phyloP scores from a whole-genome alignment of 2,113 vertebrate genomes.

The Aspidoscelis tigris region DNA sequence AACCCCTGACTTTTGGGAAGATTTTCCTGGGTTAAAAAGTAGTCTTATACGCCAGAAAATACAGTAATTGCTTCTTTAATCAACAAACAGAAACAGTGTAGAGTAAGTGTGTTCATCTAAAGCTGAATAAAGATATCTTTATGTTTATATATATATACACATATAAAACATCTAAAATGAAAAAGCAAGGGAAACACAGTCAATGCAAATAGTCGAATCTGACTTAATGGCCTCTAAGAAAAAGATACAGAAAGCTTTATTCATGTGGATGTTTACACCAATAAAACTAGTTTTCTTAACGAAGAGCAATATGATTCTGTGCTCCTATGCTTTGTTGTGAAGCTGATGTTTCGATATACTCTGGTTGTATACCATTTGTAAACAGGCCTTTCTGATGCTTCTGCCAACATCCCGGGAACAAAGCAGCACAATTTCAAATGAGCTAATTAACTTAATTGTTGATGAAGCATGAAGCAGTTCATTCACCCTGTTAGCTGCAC shows the following conservation, averaged over 20 bases:
- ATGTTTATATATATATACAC: too few species aligned
- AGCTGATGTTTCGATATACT: conserved; percentile 86
- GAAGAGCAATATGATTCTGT: conserved; percentile 64
- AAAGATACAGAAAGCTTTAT: conserved; percentile 10
- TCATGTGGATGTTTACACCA: conserved; percentile 44
- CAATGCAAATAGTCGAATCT: background rate
- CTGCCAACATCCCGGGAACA: conserved; percentile 97
- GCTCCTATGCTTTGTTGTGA: conserved; percentile 72
- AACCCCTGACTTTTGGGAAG: too few species aligned
- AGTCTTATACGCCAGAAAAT: too few species aligned
- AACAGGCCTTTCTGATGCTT: conserved; percentile 98
- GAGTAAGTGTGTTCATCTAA: conserved; percentile 26
- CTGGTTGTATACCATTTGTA: conserved; percentile 88
- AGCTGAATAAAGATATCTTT: conserved; percentile 1
- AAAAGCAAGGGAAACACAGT: conserved; percentile 45
- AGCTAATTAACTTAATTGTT: conserved; percentile 99
- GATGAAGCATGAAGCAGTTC: conserved; percentile 99
- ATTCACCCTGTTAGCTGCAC: conserved; percentile 95
- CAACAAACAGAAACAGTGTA: conserved; percentile 38
- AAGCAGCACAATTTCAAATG: conserved; percentile 99
- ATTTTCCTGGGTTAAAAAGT: too few species aligned
- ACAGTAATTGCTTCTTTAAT: conserved; percentile 32
- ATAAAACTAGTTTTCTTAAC: conserved; percentile 54
- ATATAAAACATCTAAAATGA: conserved; percentile 15
- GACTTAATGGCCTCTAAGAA: too few species aligned